These are phyloP conservation scores for Chrysoperla carnea DNA, from an alignment of 1,140 invertebrate genomes.

Conservation along the genomic window DNA sequence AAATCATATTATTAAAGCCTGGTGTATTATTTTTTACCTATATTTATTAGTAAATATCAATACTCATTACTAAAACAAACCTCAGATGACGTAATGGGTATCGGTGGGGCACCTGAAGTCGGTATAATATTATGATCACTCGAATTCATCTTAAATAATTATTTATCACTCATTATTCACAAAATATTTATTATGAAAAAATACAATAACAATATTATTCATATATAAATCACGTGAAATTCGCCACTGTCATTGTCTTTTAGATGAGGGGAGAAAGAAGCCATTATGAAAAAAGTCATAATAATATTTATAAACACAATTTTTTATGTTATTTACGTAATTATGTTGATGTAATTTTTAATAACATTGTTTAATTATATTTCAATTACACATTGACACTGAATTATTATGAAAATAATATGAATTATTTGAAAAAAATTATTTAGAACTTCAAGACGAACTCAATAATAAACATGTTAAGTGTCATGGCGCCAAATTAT, in stretches of 20 bases:
- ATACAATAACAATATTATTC: conserved; percentile 24
- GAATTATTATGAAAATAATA: no score
- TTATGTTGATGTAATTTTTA: no score
- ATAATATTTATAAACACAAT: conserved; percentile 1
- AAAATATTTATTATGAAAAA: conserved; percentile 23
- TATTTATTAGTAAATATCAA: conserved; percentile 10
- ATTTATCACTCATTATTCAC: conserved; percentile 8
- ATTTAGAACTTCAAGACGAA: neutral
- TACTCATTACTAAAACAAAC: conserved; percentile 21
- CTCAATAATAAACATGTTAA: neutral
- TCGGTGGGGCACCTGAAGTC: conserved; percentile 29
- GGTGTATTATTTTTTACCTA: neutral
- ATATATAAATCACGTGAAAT: conserved; percentile 29
- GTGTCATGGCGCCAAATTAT: neutral
- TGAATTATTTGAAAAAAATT: no score
- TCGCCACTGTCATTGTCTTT: conserved; percentile 32
- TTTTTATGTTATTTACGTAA: no score
- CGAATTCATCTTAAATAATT: conserved; percentile 28
- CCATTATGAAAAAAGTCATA: conserved; percentile 30
- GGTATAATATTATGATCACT: conserved; percentile 26
- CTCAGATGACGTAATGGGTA: conserved; percentile 27
- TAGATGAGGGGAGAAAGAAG: conserved; percentile 39
- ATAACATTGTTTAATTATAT: no score
- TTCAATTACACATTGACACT: no score
- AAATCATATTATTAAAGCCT: no score